Conservation (phyloP, 2,888 invertebrate genomes). For the Xanthorhoe spadicearia region DNA sequence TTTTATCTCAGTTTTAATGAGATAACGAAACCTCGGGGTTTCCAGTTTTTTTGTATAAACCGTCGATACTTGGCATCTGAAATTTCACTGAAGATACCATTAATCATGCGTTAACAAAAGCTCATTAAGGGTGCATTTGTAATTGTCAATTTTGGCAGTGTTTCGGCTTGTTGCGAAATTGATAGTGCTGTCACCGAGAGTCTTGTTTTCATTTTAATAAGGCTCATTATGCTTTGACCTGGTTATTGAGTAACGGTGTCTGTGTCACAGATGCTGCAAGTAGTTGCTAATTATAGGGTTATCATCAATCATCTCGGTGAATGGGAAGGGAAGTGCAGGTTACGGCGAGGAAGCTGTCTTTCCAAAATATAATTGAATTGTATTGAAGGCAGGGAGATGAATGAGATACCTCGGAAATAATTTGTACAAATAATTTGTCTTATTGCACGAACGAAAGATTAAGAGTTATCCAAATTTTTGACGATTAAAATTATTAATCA, state of each 20-base stretch:
- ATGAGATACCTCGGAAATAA: constrained; percentile 35
- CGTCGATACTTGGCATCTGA: constrained; percentile 46
- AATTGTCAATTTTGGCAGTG: constrained; percentile 75
- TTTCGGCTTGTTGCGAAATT: constrained; percentile 47
- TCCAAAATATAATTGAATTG: constrained; percentile 43
- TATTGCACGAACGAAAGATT: constrained; percentile 2
- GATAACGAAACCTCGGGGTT: constrained; percentile 31
- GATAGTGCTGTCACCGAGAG: constrained; percentile 49
- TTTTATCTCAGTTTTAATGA: constrained; percentile 39
- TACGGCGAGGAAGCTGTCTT: constrained; percentile 38
- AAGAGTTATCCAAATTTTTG: neutral
- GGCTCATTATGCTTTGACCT: constrained; percentile 53
- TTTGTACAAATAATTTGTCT: constrained; percentile 37
- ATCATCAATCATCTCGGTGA: constrained; percentile 71
- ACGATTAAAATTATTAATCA: constrained; percentile 1
- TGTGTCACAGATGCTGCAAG: constrained; percentile 59
- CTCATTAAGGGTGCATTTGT: constrained; percentile 80
- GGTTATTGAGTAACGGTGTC: constrained; percentile 45
- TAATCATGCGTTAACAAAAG: constrained; percentile 75
- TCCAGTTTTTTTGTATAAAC: constrained; percentile 26
- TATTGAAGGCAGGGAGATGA: constrained; percentile 35
- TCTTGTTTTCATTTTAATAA: constrained; percentile 54
- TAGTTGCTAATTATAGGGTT: constrained; percentile 72
- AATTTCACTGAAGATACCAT: constrained; percentile 65
- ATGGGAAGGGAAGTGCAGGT: constrained; percentile 47